These are phyloP conservation scores for Taphrorychus bicolor DNA, from an alignment of 2,888 invertebrate species.

Conservation along the genomic window DNA sequence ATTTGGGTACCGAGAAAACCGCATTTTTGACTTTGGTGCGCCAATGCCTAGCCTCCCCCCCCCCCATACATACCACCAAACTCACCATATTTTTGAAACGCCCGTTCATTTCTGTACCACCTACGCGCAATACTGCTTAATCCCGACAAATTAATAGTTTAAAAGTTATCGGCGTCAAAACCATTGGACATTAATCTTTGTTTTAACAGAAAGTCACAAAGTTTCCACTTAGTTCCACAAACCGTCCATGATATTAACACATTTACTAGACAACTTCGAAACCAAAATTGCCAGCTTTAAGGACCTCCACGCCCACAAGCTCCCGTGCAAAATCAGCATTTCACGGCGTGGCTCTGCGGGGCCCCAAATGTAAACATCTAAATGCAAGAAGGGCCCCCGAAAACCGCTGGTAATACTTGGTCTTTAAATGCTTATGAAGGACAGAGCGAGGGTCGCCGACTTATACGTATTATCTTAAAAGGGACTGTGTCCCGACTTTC, in stretches of 20 bases:
- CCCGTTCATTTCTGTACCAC: too few species aligned
- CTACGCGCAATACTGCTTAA: too few species aligned
- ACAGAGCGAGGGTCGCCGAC: constrained; percentile 27
- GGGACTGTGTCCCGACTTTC: background rate
- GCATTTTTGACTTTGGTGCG: too few species aligned
- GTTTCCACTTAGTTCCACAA: too few species aligned
- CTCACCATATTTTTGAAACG: too few species aligned
- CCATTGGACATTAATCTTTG: too few species aligned
- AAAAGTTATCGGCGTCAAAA: too few species aligned
- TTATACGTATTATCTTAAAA: constrained; percentile 23
- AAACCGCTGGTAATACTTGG: constrained; percentile 37
- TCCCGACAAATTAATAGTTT: too few species aligned
- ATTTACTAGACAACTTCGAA: background rate
- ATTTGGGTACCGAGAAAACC: too few species aligned
- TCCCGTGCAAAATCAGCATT: constrained; percentile 33
- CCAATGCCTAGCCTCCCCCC: too few species aligned
- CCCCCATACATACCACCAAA: too few species aligned
- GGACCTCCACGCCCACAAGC: constrained; percentile 23
- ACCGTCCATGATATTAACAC: background rate
- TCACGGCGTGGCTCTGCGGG: constrained; percentile 18
- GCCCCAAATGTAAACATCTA: constrained; percentile 40
- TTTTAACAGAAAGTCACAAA: too few species aligned
- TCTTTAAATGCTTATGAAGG: constrained; percentile 41
- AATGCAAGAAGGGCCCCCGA: constrained; percentile 39
- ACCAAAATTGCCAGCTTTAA: constrained; percentile 15